Evolutionary conservation across 2,888 invertebrate species (phyloP), one percentile per base, ranked within the genome.

Genomic region (Ametastegia equiseti): DNA sequence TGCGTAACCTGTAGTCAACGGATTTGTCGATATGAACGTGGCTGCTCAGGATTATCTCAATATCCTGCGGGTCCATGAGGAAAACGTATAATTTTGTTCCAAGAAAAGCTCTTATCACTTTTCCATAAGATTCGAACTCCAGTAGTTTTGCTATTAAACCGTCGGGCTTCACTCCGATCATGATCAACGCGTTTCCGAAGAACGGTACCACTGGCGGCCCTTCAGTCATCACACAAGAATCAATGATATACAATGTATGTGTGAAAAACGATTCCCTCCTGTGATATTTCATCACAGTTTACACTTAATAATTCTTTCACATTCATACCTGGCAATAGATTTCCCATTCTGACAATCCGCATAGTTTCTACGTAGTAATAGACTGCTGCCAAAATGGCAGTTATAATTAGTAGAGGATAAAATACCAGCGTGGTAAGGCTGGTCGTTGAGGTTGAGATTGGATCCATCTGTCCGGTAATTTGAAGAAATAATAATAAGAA

Each of bases 11-110:
- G 83, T 91, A 92, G 50, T 92, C 92, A 0, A 85, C 60, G 1
- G 92, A 87, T 86, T 92, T 92, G 75, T 92, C 89, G 5, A 92
- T 88, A 78, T 92, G 90, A 11, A 90, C 88, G 5, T 84, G 79
- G 81, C 92, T 92, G 36, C 90, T 84, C 0, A 92, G 87, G 79
- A 92, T 90, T 11, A 90, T 73, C 84, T 91, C 92, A 1, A 91
- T 81, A 73, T 92, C 92, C 1, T 85, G 82, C 0, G 92, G 92
- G 80, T 92, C 89, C 9, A 82, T 19, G 1, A 92, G 36, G 73
- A 90, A 91, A 7, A 91, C 83, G 0, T 90, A n/a, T 13, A 90
- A 82, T 84, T 89, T 90, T 0, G 88, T 81, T 15, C 92, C 91
- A 1, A 92, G 36, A 83, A 91, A 91, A 7, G 86, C 88, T 67